A percentile compares a stretch with the other conserved stretches of the same genome.
Evolutionary conservation across 2,888 invertebrate species (phyloP).

Genomic region (Brachypterus glaber): DNA sequence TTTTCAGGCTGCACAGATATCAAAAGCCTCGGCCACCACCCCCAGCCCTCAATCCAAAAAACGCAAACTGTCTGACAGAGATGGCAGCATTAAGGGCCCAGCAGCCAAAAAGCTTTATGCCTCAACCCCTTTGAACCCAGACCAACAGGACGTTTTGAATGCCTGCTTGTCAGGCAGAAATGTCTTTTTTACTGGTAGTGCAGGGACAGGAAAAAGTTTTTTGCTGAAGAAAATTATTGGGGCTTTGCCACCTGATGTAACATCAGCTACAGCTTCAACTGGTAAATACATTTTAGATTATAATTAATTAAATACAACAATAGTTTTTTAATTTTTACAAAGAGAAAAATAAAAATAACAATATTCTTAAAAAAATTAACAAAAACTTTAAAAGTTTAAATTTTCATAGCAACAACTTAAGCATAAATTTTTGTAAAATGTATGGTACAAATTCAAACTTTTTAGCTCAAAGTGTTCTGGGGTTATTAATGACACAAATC

Average conservation of each 20-base stretch:
- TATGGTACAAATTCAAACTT: too few species aligned
- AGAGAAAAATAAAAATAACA: too few species aligned
- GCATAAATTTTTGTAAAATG: too few species aligned
- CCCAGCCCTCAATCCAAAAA: constrained; percentile 57
- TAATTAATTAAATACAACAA: too few species aligned
- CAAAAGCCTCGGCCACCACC: constrained; percentile 54
- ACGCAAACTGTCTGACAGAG: constrained; percentile 45
- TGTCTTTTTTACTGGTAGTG: constrained; percentile 88
- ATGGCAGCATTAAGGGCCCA: constrained; percentile 43
- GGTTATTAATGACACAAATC: too few species aligned
- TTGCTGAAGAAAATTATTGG: constrained; percentile 76
- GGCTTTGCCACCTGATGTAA: constrained; percentile 80
- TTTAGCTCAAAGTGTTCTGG: too few species aligned
- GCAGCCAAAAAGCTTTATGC: constrained; percentile 56
- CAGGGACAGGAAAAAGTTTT: constrained; percentile 80
- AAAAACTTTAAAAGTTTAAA: too few species aligned
- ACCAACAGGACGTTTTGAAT: constrained; percentile 62
- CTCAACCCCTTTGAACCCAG: constrained; percentile 50
- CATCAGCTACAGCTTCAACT: constrained; percentile 89
- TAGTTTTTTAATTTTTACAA: too few species aligned
- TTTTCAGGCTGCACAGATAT: too few species aligned
- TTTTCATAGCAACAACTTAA: too few species aligned
- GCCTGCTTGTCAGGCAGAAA: constrained; percentile 68
- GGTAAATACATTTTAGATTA: too few species aligned
- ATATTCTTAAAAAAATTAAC: too few species aligned